phyloP scores from a whole-genome alignment of 2,113 vertebrate genomes.

The Geococcyx californianus region DNA sequence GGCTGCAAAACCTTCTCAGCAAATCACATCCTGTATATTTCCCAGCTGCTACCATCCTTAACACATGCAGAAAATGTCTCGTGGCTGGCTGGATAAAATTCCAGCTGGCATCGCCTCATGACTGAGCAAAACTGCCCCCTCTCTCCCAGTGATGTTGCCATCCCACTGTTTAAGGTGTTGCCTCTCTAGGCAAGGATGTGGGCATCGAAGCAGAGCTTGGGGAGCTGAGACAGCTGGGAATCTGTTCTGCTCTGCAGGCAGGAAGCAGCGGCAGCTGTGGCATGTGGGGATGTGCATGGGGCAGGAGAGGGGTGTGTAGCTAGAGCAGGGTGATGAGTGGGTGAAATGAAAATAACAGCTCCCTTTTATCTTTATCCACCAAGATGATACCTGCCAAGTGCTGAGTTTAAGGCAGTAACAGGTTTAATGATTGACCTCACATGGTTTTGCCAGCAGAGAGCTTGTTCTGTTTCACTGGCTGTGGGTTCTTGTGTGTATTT shows the following conservation, averaged over 20 bases:
- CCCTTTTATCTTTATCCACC: neutral
- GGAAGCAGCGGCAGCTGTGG: neutral
- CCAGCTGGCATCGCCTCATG: neutral
- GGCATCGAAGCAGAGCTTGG: neutral
- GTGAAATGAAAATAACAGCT: neutral
- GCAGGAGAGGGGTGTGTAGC: neutral
- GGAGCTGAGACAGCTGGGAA: neutral
- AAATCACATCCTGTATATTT: neutral
- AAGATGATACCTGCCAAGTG: neutral
- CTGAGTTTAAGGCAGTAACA: rapidly evolving
- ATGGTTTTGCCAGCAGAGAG: neutral
- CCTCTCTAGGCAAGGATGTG: neutral
- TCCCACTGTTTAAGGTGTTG: rapidly evolving
- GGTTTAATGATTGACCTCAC: constrained; percentile 40
- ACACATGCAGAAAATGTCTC: neutral
- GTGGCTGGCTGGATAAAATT: neutral
- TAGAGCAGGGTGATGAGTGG: neutral
- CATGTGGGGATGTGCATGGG: neutral
- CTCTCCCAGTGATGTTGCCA: neutral
- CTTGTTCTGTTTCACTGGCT: neutral
- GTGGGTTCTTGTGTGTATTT: neutral
- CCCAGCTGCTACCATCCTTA: constrained; percentile 46
- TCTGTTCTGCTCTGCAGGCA: neutral
- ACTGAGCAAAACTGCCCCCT: neutral
- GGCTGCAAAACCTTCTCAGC: neutral